Conservation (phyloP, 2,797 vertebrate genomes). For the Philypnodon macrostomus region DNA sequence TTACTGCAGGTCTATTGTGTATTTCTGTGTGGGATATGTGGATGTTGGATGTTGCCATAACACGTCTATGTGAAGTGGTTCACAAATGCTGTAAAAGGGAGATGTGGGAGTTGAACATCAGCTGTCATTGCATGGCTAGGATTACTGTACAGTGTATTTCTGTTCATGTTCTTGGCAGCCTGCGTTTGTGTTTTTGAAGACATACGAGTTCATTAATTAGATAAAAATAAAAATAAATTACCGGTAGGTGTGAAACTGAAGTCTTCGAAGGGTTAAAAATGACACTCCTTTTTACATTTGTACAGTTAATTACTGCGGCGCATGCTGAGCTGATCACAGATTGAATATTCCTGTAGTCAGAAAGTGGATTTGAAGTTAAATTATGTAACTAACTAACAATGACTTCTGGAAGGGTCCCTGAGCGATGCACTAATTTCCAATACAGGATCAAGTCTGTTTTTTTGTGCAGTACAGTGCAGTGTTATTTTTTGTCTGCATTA, state of each 20-base stretch:
- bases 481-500: no score
- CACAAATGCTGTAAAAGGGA: constrained; percentile 37
- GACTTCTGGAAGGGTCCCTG: no score
- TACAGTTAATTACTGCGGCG: constrained; percentile 8
- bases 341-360: not conserved
- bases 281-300: constrained; percentile 28
- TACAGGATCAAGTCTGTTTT: no score
- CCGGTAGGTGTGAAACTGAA: not conserved
- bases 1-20: constrained; percentile 29
- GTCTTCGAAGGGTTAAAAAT: not conserved
- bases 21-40: constrained; percentile 34
- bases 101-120: constrained; percentile 50
- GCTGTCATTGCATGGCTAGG: constrained; percentile 32
- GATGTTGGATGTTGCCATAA: constrained; percentile 25
- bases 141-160: constrained; percentile 18
- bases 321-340: not conserved
- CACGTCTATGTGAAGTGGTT: constrained; percentile 27
- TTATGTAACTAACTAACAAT: no score
- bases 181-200: constrained; percentile 9
- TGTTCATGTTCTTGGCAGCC: constrained; percentile 20
- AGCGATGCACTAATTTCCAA: no score
- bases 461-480: no score
- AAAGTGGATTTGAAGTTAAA: no score
- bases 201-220: constrained; percentile 8
- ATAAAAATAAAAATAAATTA: constrained; percentile 15